Evolutionary conservation across 2,797 vertebrate genomes (phyloP), one percentile per base, ranked within the genome.

Genomic region (Enteromius fasciolatus): DNA sequence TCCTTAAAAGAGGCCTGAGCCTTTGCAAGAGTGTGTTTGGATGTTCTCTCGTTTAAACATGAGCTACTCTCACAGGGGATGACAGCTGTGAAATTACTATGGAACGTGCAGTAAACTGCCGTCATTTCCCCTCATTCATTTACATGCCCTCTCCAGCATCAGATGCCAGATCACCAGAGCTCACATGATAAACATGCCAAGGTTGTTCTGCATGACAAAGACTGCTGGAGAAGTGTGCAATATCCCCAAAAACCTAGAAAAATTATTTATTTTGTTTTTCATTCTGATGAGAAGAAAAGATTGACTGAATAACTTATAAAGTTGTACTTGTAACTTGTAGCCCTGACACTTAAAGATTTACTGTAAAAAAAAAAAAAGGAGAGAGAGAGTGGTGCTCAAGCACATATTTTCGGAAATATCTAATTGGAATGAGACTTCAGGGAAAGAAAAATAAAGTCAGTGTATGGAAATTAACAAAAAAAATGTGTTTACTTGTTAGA

Each of bases 11-110:
- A 79, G 76, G 69, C 48, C 48, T 69, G 33, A 41, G 70, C 15
- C 25, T 6, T 61, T 46, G 44, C 73, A 28, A 67, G 73, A 18
- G 67, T 67, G 83, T 23, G 66, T 89, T 91, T 50, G 48, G 48
- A 91, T 89, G 86, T 89, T 92, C 90, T 90, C 91, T 91, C 90
- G 87, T 88, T 90, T 90, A 94, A 94, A 94, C 92, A 93, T 94
- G 93, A 94, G 91, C 89, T 94, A 92, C 92, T 89, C 86, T 93
- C 93, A 93, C 89, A 74, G 88, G 89, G 91, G 93, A 91, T 93
- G 94, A 94, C 93, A 94, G 91, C 91, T 94, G 93, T 94, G 93
- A 94, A 94, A 94, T 94, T 94, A 93, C 93, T 87, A 92, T 92
- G 86, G 92, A 90, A 93, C 93, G 90, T 89, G 89, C 89, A 89